phyloP scores from a whole-genome alignment of 1,140 invertebrate genomes.

The Diorhabda elongata region DNA sequence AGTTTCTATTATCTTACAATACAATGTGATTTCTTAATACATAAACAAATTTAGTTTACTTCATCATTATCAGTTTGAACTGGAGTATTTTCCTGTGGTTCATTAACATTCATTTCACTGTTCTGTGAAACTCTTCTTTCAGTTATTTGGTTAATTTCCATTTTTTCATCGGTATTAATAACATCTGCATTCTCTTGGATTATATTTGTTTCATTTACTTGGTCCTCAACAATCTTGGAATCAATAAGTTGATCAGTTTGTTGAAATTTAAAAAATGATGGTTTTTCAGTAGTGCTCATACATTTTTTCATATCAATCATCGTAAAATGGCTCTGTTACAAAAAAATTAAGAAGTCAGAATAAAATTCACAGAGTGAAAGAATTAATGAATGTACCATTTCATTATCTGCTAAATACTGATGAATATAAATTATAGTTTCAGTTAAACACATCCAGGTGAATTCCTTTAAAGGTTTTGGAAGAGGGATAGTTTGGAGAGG shows the following conservation, averaged over 20 bases:
- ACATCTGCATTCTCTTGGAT: slow-evolving; percentile 42
- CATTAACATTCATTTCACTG: slow-evolving; percentile 38
- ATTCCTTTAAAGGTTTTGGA: slow-evolving; percentile 56
- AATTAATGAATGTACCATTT: slow-evolving; percentile 34
- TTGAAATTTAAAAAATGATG: slow-evolving; percentile 24
- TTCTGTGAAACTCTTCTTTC: slow-evolving; percentile 40
- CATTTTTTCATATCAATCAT: slow-evolving; percentile 43
- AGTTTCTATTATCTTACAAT: too few species aligned
- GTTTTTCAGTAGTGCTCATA: slow-evolving; percentile 39
- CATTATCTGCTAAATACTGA: slow-evolving; percentile 59
- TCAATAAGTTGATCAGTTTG: slow-evolving; percentile 48
- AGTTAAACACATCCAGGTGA: slow-evolving; percentile 64
- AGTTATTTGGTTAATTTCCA: slow-evolving; percentile 24
- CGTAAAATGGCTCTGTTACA: slow-evolving; percentile 43
- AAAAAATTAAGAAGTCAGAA: not conserved
- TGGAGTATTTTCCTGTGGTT: slow-evolving; percentile 36
- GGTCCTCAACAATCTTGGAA: slow-evolving; percentile 46
- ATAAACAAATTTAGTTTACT: slow-evolving; percentile 17
- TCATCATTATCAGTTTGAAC: slow-evolving; percentile 44
- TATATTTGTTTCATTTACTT: slow-evolving; percentile 32
- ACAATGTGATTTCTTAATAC: too few species aligned
- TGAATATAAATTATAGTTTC: slow-evolving; percentile 65
- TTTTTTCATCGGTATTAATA: slow-evolving; percentile 32
- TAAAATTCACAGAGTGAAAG: not conserved
- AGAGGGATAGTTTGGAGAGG: slow-evolving; percentile 57